A percentile compares a stretch with the other conserved stretches of the same genome.
Conservation (phyloP, 1,140 invertebrate genomes). For the Samia ricini region DNA sequence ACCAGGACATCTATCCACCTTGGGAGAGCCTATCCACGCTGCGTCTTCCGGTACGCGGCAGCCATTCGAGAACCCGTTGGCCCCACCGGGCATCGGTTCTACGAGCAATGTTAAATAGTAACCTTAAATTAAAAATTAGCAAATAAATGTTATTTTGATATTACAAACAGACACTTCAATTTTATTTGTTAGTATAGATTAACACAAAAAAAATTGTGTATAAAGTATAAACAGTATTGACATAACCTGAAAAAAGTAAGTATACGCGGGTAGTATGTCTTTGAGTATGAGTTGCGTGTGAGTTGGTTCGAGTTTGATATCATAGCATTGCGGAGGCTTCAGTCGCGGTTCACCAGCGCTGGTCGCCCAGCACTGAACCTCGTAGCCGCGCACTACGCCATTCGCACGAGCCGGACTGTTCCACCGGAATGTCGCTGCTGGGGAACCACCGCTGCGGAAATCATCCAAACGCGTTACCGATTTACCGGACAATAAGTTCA, state of each 20-base stretch:
- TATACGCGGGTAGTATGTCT: conserved; percentile 79
- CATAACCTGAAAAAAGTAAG: conserved; percentile 85
- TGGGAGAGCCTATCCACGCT: no score
- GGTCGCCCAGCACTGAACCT: conserved; percentile 84
- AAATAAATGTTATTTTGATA: no score
- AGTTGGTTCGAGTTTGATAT: conserved; percentile 51
- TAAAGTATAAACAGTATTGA: neutral
- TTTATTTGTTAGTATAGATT: no score
- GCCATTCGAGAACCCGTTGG: no score
- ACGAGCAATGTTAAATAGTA: no score
- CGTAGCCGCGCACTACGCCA: conserved; percentile 86
- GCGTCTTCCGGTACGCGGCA: no score
- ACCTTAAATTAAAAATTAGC: no score
- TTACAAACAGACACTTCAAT: no score
- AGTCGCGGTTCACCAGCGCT: conserved; percentile 69
- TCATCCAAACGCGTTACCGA: neutral
- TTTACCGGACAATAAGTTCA: no score
- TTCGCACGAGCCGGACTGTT: conserved; percentile 83
- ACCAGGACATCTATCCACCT: no score
- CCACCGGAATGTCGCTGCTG: conserved; percentile 86
- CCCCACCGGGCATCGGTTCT: no score
- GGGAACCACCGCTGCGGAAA: conserved; percentile 63
- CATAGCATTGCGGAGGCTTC: conserved; percentile 47
- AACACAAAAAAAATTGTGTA: neutral
- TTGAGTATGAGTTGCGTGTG: conserved; percentile 78